phyloP scores from a whole-genome alignment of 92 coral and sea anemone genomes.

The Actinostola sp. region DNA sequence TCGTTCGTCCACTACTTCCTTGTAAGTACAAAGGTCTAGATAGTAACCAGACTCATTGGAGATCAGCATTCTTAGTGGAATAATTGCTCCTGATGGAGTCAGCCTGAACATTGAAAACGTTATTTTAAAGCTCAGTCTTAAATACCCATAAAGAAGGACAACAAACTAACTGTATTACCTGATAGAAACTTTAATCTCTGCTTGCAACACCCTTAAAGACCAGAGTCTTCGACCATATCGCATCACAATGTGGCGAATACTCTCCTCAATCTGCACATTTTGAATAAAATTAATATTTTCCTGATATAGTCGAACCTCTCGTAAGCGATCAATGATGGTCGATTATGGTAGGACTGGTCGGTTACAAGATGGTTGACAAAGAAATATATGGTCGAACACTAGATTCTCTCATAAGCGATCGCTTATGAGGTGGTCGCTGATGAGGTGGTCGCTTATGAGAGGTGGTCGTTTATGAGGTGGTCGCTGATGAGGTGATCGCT shows the following conservation, averaged over 20 bases:
- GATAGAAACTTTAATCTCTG: constrained; percentile 92
- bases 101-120: constrained; percentile 62
- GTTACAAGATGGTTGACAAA: background rate
- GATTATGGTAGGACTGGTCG: too few relatives aligned
- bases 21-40: constrained; percentile 88
- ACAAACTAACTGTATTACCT: constrained; percentile 71
- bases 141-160: too few relatives aligned
- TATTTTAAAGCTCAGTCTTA: too few relatives aligned
- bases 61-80: constrained; percentile 88
- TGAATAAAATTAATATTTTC: background rate
- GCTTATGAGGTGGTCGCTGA: too few relatives aligned
- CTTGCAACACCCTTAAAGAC: constrained; percentile 92
- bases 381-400: too few relatives aligned
- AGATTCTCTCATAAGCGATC: too few relatives aligned
- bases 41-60: constrained; percentile 97
- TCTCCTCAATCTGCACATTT: constrained; percentile 81
- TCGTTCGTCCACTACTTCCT: constrained; percentile 83
- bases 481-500: too few relatives aligned
- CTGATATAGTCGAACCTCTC: background rate
- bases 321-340: background rate
- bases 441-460: too few relatives aligned
- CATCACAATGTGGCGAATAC: constrained; percentile 94
- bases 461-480: too few relatives aligned
- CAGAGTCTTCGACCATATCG: constrained; percentile 93
- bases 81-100: constrained; percentile 85